Evolutionary conservation across 2,797 vertebrate genomes (phyloP), one percentile per base, ranked within the genome.

Genomic region (Hypotaenidia okinawae): DNA sequence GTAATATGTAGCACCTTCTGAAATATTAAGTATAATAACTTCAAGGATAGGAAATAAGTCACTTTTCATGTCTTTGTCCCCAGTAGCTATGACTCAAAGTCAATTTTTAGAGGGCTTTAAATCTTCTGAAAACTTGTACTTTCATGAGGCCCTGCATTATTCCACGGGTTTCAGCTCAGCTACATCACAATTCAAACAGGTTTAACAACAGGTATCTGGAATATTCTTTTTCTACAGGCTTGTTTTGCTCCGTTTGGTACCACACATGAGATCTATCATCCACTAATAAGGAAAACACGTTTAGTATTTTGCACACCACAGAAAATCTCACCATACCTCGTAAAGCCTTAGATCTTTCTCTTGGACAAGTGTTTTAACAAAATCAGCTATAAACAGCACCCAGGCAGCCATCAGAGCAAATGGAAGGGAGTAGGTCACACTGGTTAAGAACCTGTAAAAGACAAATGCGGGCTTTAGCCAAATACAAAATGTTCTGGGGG

Each of bases 291-390:
- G 92, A 90, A 92, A 89, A 91, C 33, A 79, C 92, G 87, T 87
- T 96, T 73, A 74, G 92, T 87, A 94, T 84, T 90, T 90, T 90
- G 70, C 89, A 92, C 0, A n/a, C 79, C 72, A 84, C 92, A 96
- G 89, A 81, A 66, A 94, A 78, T 84, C 84, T 89, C 62, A 75
- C 75, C 54, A 1, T 98, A 99, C 99, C 99, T 99, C 99, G 64
- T 99, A 99, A 95, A 99, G 98, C 93, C 99, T 97, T 89, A 99
- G 98, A 97, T 99, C 99, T 97, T 99, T 98, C 97, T 99, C 99
- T 35, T 99, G 98, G 86, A 99, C 99, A 58, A 99, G 98, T 84
- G 99, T 99, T 97, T 99, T 99, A 76, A 99, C 99, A 97, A 99
- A 99, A 93, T 99, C 98, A 79, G 99, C 99, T 91, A 99, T 98